phyloP scores from a whole-genome alignment of 2,113 vertebrate species.

The Tyrannus savana region DNA sequence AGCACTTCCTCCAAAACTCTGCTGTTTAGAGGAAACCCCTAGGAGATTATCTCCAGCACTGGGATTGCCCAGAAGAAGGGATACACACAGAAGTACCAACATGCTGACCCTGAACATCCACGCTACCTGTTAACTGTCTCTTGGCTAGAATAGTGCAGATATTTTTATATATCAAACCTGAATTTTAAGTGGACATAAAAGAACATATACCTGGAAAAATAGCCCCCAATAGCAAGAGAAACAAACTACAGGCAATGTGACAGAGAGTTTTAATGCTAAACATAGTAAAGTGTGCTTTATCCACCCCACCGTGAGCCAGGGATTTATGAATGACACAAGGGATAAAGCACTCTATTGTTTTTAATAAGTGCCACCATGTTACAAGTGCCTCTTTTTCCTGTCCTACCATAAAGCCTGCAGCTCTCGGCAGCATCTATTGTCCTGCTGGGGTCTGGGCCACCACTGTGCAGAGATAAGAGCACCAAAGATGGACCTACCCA shows the following conservation, averaged over 20 bases:
- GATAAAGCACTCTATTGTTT: neutral
- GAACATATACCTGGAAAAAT: neutral
- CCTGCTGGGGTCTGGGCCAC: neutral
- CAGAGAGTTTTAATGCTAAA: neutral
- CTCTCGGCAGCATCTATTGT: neutral
- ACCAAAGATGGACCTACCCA: neutral
- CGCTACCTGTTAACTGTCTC: rapidly evolving
- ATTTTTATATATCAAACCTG: neutral
- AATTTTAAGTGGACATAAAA: neutral
- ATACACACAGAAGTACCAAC: neutral
- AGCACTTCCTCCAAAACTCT: neutral
- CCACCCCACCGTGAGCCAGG: rapidly evolving
- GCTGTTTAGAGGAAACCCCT: neutral
- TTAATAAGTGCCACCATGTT: neutral
- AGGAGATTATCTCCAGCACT: neutral
- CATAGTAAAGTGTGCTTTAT: neutral
- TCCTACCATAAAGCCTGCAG: neutral
- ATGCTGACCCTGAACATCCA: neutral
- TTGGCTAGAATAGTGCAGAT: neutral
- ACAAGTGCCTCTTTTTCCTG: neutral
- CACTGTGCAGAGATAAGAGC: neutral
- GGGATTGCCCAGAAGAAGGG: neutral
- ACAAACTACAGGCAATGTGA: neutral
- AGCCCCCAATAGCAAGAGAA: neutral
- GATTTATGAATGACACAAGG: neutral